Evolutionary conservation across 2,888 invertebrate species (phyloP).

Genomic region (Drosophila greeni): DNA sequence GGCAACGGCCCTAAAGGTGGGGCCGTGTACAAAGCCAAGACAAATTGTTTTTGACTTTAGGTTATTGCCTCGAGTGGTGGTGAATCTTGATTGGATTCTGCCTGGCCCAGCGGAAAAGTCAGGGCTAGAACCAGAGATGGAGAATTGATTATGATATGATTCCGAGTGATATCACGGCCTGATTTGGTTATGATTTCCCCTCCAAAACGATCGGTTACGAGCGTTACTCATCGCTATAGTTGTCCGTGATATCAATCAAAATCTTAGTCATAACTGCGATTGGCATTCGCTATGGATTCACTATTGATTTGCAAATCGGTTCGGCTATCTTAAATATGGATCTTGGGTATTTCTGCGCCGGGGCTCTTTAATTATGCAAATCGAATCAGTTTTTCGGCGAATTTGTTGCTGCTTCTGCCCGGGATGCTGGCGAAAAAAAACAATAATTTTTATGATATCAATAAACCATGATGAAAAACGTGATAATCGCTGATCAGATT

Average conservation of each 20-base stretch:
- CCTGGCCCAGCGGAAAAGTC: slow-evolving; percentile 1
- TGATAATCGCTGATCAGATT: slow-evolving; percentile 74
- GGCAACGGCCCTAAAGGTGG: slow-evolving; percentile 35
- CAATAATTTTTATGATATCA: slow-evolving; percentile 74
- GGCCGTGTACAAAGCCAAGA: slow-evolving; percentile 52
- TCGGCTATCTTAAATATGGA: slow-evolving; percentile 59
- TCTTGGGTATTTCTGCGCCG: slow-evolving; percentile 54
- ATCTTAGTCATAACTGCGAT: slow-evolving; percentile 43
- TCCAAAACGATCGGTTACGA: slow-evolving; percentile 1
- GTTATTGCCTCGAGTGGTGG: slow-evolving; percentile 26
- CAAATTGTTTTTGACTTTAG: slow-evolving; percentile 54
- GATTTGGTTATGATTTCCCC: slow-evolving; percentile 11
- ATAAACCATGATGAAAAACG: slow-evolving; percentile 74
- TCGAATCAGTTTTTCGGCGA: slow-evolving; percentile 55
- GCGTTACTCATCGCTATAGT: slow-evolving; percentile 59
- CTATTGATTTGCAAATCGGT: slow-evolving; percentile 65
- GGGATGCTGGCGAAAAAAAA: slow-evolving; percentile 50
- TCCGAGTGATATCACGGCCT: slow-evolving; percentile 7
- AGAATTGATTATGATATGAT: no score
- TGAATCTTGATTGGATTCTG: slow-evolving; percentile 52
- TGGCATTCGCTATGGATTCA: slow-evolving; percentile 39
- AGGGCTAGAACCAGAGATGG: no score
- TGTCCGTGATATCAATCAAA: slow-evolving; percentile 61
- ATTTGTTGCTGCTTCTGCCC: slow-evolving; percentile 53
- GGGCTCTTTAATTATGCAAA: slow-evolving; percentile 64